Evolutionary conservation across 2,797 vertebrate genomes (phyloP).

Genomic region (Sylvilagus floridanus): DNA sequence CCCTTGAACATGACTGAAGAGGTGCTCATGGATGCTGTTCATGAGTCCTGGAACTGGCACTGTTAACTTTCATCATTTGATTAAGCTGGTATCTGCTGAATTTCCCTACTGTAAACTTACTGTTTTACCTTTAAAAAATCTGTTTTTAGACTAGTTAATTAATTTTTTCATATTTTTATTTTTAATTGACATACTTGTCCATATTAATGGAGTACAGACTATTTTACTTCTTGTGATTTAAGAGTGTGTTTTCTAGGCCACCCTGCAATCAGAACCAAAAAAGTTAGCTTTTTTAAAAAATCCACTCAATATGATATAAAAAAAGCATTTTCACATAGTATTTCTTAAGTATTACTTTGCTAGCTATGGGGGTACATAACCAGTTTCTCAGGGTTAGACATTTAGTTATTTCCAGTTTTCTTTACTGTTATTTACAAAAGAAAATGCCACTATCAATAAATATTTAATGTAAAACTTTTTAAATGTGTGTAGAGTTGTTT

Average conservation of each 20-base stretch:
- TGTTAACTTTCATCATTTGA: conserved; percentile 20
- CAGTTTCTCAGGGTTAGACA: neutral
- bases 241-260: no score
- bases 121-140: neutral
- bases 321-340: conserved; percentile 7
- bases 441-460: neutral
- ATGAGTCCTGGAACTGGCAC: neutral
- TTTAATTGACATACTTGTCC: no score
- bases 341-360: neutral
- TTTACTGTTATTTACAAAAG: neutral
- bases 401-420: neutral
- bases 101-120: neutral
- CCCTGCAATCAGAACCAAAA: no score
- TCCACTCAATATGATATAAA: neutral
- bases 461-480: conserved; percentile 46
- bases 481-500: neutral
- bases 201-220: no score
- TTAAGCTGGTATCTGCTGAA: neutral
- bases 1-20: neutral
- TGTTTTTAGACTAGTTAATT: no score
- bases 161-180: no score
- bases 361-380: neutral
- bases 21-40: neutral
- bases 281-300: neutral
- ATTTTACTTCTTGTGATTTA: no score